phyloP scores from a whole-genome alignment of 1,140 invertebrate genomes.

The Leptinotarsa undecemlineata region DNA sequence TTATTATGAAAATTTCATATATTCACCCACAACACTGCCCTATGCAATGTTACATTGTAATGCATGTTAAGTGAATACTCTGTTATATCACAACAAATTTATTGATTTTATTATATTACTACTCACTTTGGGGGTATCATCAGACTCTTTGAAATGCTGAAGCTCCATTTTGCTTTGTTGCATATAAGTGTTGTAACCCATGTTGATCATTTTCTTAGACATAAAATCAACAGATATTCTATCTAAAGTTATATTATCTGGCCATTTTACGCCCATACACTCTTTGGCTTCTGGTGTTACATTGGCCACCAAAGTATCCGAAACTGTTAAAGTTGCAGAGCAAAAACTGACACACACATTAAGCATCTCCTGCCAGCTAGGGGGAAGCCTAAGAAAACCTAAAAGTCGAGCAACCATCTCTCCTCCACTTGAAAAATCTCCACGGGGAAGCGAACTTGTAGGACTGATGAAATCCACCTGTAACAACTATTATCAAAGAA shows the following conservation, averaged over 20 bases:
- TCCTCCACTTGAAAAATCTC: conserved; percentile 60
- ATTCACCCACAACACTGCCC: too few species aligned
- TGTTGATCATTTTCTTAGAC: conserved; percentile 62
- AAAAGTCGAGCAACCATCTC: conserved; percentile 74
- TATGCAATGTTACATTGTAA: too few species aligned
- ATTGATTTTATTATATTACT: background rate
- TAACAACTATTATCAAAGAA: conserved; percentile 6
- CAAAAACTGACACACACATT: conserved; percentile 75
- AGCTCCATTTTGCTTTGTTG: conserved; percentile 80
- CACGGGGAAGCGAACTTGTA: conserved; percentile 64
- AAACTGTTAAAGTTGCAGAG: conserved; percentile 63
- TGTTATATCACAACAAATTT: too few species aligned
- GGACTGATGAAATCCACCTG: conserved; percentile 72
- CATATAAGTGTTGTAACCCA: conserved; percentile 58
- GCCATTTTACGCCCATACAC: conserved; percentile 65
- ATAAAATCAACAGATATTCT: conserved; percentile 75
- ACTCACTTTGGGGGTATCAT: conserved; percentile 70
- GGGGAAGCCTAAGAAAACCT: conserved; percentile 79
- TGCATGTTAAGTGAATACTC: too few species aligned
- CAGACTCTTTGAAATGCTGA: conserved; percentile 70
- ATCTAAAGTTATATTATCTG: conserved; percentile 56
- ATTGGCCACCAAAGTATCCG: conserved; percentile 63
- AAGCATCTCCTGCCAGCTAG: conserved; percentile 72
- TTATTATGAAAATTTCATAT: too few species aligned
- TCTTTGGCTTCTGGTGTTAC: conserved; percentile 68